Evolutionary conservation across 2,113 vertebrate species (phyloP), one percentile per base, ranked within the genome.

Genomic region (Tychaedon coryphoeus): DNA sequence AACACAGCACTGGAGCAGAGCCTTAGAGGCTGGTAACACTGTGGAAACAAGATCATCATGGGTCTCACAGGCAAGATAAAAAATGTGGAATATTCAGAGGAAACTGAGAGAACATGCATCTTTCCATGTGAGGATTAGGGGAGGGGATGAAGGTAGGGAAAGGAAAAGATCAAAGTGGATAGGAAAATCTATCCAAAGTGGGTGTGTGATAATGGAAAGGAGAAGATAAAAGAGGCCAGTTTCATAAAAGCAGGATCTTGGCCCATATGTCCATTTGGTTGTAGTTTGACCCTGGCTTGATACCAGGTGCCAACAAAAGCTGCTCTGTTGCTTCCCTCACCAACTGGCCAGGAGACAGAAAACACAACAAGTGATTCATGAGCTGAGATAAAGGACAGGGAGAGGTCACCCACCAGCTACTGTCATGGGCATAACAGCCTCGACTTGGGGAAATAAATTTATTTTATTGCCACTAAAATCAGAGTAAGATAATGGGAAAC

Each of bases 401-500:
- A 66, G 34, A 57, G 19, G 8, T 66, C 47, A 60, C n/a, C 79
- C 20, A 54, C 14, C 18, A 60, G 2, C 14, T 54, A 71, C 10
- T 9, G 4, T 71, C 34, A 43, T 6, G 2, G 14, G 14, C 9
- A 45, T 56, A 72, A 31, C 12, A 20, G 28, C 34, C 20, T 72
- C 0, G 0, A 1, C 14, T 18, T 1, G 2, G 19, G 12, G 23
- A 88, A 84, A 48, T 28, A 9, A n/a, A 23, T 51, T 36, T 31
- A 48, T 76, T 48, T 61, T 73, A 70, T 43, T 62, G 12, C 4
- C 5, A n/a, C 7, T 47, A 10, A 64, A 24, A 64, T 23, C 1
- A 3, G 38, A 74, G 14, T 13, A 66, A 26, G 14, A 4, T 38
- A 65, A 60, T 31, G 8, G 33, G 19, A 74, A 79, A 60, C 31